These are phyloP conservation scores for Petaurus breviceps DNA, from an alignment of 2,113 vertebrate genomes.

Conservation along the genomic window DNA sequence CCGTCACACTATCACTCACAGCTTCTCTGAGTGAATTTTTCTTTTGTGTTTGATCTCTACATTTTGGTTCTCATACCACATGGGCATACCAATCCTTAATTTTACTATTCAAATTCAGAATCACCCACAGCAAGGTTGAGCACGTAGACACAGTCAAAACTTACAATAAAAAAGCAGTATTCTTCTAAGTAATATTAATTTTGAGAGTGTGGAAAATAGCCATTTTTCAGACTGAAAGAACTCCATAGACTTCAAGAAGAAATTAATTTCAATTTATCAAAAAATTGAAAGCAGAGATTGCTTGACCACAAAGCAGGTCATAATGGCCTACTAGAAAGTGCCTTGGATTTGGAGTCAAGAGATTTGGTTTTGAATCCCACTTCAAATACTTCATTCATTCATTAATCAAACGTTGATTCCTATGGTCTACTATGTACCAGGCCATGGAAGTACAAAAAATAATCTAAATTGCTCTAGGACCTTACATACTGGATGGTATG, in stretches of 20 bases:
- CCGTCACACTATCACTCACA: slow-evolving; percentile 15
- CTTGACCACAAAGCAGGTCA: neutral
- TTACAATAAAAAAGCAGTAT: slow-evolving; percentile 1
- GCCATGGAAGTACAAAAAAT: slow-evolving; percentile 21
- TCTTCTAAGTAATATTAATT: neutral
- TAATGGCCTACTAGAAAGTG: neutral
- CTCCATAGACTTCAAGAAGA: slow-evolving; percentile 50
- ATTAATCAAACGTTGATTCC: slow-evolving; percentile 22
- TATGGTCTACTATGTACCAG: slow-evolving; percentile 9
- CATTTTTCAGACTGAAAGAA: slow-evolving; percentile 35
- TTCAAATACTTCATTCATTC: slow-evolving; percentile 40
- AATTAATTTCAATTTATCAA: slow-evolving; percentile 2
- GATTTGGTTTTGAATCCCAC: neutral
- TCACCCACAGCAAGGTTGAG: neutral
- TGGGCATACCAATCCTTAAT: neutral
- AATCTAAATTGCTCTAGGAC: neutral
- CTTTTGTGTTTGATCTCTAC: slow-evolving; percentile 9
- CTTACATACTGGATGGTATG: neutral
- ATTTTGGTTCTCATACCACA: neutral
- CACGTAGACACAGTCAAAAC: neutral
- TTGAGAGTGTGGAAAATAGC: neutral
- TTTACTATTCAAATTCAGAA: neutral
- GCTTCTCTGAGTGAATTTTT: slow-evolving; percentile 26
- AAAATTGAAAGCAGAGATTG: neutral
- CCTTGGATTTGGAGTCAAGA: neutral